phyloP scores from a whole-genome alignment of 2,113 vertebrate species.

The Plectropomus leopardus region DNA sequence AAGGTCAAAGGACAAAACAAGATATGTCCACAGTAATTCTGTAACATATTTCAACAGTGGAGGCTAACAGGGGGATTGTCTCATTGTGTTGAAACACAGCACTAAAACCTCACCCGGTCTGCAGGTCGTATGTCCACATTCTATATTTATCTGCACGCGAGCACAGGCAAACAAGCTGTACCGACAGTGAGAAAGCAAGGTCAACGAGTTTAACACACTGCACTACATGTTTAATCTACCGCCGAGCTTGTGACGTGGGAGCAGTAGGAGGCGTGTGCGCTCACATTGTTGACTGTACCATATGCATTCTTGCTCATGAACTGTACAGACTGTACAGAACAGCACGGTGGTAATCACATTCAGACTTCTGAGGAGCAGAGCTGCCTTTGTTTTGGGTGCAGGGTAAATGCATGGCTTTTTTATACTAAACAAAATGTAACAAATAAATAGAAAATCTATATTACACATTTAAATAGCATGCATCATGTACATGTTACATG shows the following conservation, averaged over 20 bases:
- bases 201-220: constrained; percentile 35
- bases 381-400: neutral
- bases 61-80: neutral
- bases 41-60: neutral
- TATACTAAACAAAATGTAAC: neutral
- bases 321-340: constrained; percentile 30
- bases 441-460: neutral
- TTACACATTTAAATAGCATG: neutral
- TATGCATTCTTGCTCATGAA: constrained; percentile 27
- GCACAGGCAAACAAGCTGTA: constrained; percentile 5
- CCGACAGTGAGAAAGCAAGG: neutral
- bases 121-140: neutral
- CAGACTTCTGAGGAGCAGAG: neutral
- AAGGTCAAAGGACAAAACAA: too few species aligned
- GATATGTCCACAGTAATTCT: neutral
- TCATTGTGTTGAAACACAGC: neutral
- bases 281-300: neutral
- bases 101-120: neutral
- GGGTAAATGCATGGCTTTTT: neutral
- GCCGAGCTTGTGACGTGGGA: neutral
- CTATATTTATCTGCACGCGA: neutral
- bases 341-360: neutral
- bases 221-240: constrained; percentile 9
- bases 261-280: neutral
- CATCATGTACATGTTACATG: too few species aligned